Evolutionary conservation across 2,888 invertebrate species (phyloP).

Genomic region (Dasypolia templi): DNA sequence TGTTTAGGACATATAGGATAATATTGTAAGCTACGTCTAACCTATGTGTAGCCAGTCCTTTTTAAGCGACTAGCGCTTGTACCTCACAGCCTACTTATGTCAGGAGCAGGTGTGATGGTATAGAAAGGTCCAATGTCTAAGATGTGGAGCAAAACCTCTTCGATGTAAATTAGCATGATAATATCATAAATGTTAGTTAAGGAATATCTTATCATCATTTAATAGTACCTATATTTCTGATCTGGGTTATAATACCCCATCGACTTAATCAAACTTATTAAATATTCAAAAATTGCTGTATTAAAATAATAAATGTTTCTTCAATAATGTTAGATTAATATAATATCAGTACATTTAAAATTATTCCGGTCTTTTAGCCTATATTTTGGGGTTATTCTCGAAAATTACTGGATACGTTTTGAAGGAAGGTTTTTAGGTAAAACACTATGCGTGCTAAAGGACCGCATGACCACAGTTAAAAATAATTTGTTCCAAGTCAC

Average conservation of each 20-base stretch:
- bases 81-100: slow-evolving; percentile 2
- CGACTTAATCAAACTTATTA: slow-evolving; percentile 3
- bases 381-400: slow-evolving; percentile 5
- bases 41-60: slow-evolving; percentile 11
- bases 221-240: slow-evolving; percentile 22
- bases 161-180: slow-evolving; percentile 37
- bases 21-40: slow-evolving; percentile 33
- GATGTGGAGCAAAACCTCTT: slow-evolving; percentile 31
- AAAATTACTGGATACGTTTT: slow-evolving; percentile 3
- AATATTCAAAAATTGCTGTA: slow-evolving; percentile 8
- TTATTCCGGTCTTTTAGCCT: slow-evolving; percentile 2
- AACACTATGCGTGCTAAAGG: not conserved
- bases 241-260: slow-evolving; percentile 18
- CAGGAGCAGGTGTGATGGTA: slow-evolving; percentile 14
- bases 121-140: slow-evolving; percentile 7
- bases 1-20: slow-evolving; percentile 26
- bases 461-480: not conserved
- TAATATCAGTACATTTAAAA: slow-evolving; percentile 3
- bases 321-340: slow-evolving; percentile 3
- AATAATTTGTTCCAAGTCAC: not conserved
- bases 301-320: slow-evolving; percentile 10
- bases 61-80: slow-evolving; percentile 12
- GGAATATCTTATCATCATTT: slow-evolving; percentile 25
- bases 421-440: not conserved
- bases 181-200: slow-evolving; percentile 48